A percentile compares a stretch with the other conserved stretches of the same genome.
Conservation (phyloP, 2,113 vertebrate species). For the Sinocyclocheilus anshuiensis region DNA sequence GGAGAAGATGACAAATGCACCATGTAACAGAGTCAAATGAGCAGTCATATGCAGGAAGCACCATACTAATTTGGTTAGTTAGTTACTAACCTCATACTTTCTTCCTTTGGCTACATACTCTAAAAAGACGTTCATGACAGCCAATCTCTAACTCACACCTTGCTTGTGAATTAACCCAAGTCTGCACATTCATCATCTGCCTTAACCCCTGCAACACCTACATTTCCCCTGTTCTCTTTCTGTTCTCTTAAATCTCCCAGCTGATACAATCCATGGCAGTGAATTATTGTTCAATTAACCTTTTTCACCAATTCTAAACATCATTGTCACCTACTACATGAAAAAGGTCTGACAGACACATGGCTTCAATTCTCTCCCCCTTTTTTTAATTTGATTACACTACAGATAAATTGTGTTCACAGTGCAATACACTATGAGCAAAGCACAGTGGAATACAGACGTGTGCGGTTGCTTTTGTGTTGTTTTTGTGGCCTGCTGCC, state of each 20-base stretch:
- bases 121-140: slow-evolving; percentile 35
- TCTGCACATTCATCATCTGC: slow-evolving; percentile 51
- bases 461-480: not conserved
- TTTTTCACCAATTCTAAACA: slow-evolving; percentile 45
- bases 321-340: slow-evolving; percentile 51
- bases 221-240: slow-evolving; percentile 43
- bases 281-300: slow-evolving; percentile 65
- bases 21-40: not conserved
- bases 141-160: slow-evolving; percentile 60
- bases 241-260: slow-evolving; percentile 26
- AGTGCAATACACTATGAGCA: slow-evolving; percentile 5
- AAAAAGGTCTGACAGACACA: slow-evolving; percentile 57
- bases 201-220: slow-evolving; percentile 38
- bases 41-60: not conserved
- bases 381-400: slow-evolving; percentile 55
- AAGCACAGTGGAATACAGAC: slow-evolving; percentile 2
- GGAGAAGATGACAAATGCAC: slow-evolving; percentile 8
- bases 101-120: slow-evolving; percentile 32
- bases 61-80: not conserved
- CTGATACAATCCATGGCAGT: slow-evolving; percentile 51
- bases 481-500: slow-evolving; percentile 22
- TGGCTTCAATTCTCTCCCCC: slow-evolving; percentile 21
- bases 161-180: slow-evolving; percentile 50
- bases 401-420: slow-evolving; percentile 52
- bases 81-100: slow-evolving; percentile 35